These are phyloP conservation scores for Hippopotamus amphibius DNA, from an alignment of 2,113 vertebrate genomes.

Conservation along the genomic window DNA sequence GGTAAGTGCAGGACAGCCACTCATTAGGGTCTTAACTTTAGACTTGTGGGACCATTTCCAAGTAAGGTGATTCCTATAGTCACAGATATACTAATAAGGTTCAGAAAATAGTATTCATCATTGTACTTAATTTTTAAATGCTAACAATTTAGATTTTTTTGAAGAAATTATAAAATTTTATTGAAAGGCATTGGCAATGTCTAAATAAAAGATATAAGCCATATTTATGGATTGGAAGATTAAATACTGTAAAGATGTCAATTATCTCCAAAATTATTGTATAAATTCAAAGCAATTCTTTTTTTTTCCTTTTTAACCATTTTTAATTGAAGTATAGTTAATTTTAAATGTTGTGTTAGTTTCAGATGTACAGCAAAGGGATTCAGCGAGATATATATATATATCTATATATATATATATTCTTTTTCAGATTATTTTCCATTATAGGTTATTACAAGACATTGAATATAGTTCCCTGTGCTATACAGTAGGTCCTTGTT, in stretches of 20 bases:
- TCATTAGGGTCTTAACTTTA: not conserved
- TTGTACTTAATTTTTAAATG: not conserved
- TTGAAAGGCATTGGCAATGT: not conserved
- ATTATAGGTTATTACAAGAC: not conserved
- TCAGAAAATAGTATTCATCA: not conserved
- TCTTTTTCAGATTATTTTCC: not conserved
- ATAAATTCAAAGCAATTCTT: not conserved
- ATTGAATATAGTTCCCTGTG: not conserved
- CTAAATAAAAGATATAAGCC: not conserved
- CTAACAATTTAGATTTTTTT: not conserved
- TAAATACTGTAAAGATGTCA: not conserved
- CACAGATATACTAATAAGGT: not conserved
- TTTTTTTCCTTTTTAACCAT: not conserved
- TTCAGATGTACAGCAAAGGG: not conserved
- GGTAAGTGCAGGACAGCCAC: not conserved
- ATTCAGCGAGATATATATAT: not conserved
- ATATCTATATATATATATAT: not conserved
- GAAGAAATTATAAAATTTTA: not conserved
- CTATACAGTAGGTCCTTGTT: not conserved
- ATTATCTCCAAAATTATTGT: not conserved
- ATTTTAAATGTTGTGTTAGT: not conserved
- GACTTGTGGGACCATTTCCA: not conserved
- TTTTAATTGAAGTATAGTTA: not conserved
- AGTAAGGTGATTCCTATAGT: not conserved
- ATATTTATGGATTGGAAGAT: not conserved